Evolutionary conservation across 92 coral and sea anemone species (phyloP).

Genomic region (Umimayanthus kanabou): DNA sequence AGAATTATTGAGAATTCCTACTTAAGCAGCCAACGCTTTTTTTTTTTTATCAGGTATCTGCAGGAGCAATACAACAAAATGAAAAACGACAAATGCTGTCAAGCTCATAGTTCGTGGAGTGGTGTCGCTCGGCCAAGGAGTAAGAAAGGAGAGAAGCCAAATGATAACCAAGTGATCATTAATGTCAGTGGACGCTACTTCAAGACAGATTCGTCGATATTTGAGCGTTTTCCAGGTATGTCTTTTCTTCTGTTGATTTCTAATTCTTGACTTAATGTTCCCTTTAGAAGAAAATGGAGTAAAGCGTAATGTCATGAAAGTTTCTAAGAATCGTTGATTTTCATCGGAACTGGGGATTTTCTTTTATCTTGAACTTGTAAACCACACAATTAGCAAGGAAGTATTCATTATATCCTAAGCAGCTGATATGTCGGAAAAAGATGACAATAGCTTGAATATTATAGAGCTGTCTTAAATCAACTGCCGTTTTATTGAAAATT

Average conservation of each 20-base stretch:
- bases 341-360: not conserved
- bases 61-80: not conserved
- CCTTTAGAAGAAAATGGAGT: not conserved
- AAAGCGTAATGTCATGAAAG: not conserved
- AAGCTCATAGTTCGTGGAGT: not conserved
- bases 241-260: not conserved
- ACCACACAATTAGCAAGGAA: slow-evolving; percentile 34
- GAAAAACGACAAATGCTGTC: slow-evolving; percentile 6
- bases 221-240: slow-evolving; percentile 90
- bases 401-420: not conserved
- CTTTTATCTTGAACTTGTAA: not conserved
- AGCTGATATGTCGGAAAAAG: slow-evolving; percentile 2
- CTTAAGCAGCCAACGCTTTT: not conserved
- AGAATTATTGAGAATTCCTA: not conserved
- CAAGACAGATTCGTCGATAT: slow-evolving; percentile 66
- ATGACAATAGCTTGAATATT: not conserved
- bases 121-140: slow-evolving; percentile 36
- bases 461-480: not conserved
- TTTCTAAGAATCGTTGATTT: not conserved
- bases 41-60: slow-evolving; percentile 23
- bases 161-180: slow-evolving; percentile 56
- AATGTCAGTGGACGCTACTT: slow-evolving; percentile 95
- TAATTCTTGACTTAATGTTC: not conserved
- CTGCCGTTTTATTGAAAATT: slow-evolving; percentile 26
- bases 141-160: slow-evolving; percentile 19